Base-by-base conservation (phyloP, 2,113 vertebrate species). In the Scopus umbretta region DNA sequence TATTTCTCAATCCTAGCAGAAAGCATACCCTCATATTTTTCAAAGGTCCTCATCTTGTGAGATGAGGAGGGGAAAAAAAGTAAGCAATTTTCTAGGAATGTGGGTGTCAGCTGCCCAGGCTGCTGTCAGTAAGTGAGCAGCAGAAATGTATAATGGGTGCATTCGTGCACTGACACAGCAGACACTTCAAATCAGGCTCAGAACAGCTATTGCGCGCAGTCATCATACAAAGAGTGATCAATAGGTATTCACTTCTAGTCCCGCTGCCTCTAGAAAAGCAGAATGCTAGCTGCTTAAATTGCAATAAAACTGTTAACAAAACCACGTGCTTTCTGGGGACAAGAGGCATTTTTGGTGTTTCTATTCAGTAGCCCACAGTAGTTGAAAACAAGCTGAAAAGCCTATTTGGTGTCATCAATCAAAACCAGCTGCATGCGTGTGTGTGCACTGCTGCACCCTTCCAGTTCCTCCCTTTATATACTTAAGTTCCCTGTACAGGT, bases 401-500 rank as follows among this genome's bases (percentile, higher is more conserved):
- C 36, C 67, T 50, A 27, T 70, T 90, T 26, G 36, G 66, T 4
- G 67, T 8, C 70, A 63, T 42, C 90, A 80, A 10, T 80, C 79
- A 96, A 88, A 72, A 12, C 9, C 84, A 88, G 81, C 53, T 86
- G 88, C 81, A 27, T 5, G 93, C 16, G 13, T 53, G 55, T 25
- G 42, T 49, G 67, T 1, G 9, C 63, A 19, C 56, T 84, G 63
- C 68, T 61, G 58, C 86, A 90, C 59, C 81, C 96, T 92, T 70
- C 43, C 40, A 72, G 0, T 73, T 74, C 86, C 75, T 86, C 72
- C 85, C 89, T 71, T 42, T 36, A 1, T 52, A 52, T 14, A 65
- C 88, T 67, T 34, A 59, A 95, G 80, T 30, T 91, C 73, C 73
- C 96, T 75, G 71, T 22, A 52, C 72, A 95, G 96, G 65, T 97